Evolutionary conservation across 2,888 invertebrate species (phyloP), one percentile per base, ranked within the genome.

Genomic region (Nasonovia ribisnigri): DNA sequence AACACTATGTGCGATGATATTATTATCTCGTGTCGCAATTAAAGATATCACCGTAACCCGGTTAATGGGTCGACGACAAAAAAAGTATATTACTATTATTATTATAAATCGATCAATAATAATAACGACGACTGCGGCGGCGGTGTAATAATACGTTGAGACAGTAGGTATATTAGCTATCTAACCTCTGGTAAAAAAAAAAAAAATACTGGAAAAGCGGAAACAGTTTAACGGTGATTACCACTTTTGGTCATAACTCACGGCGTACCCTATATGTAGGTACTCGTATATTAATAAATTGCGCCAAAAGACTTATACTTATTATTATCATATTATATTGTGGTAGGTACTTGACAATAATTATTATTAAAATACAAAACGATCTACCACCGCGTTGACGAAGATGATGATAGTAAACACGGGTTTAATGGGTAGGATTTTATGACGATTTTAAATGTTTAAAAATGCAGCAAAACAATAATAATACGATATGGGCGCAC

Each of bases 1-100:
- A 77, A 26, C 4, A 57, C 57, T 57, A 57, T 20, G 8, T 6
- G 77, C 20, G 77, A 36, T 29, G 8, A 77, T 77, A 77, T 67
- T 77, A 77, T 77, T 77, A 77, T 77, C 36, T 77, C 36, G 77
- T 77, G 48, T 77, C 26, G 77, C 60, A 90, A 90, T 90, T 77
- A 77, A 90, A 77, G 36, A 90, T 77, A 36, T 77, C 67, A 90
- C 48, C 48, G 48, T 90, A 90, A 90, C 46, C 67, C 43, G 46
- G 90, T 90, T 67, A 54, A 54, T 42, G 36, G 88, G 20, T 36
- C 20, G 77, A 24, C 36, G 36, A 24, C 77, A 67, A 67, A 67
- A 67, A 67, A 16, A 67, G 29, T 60, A 29, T 60, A 67, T 5
- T 36, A n/a, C 10, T n/a, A 77, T 36, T 36, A 77, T 77, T 36